These are phyloP conservation scores for Phyllostomus discolor DNA, from an alignment of 2,113 vertebrate genomes.

Conservation along the genomic window DNA sequence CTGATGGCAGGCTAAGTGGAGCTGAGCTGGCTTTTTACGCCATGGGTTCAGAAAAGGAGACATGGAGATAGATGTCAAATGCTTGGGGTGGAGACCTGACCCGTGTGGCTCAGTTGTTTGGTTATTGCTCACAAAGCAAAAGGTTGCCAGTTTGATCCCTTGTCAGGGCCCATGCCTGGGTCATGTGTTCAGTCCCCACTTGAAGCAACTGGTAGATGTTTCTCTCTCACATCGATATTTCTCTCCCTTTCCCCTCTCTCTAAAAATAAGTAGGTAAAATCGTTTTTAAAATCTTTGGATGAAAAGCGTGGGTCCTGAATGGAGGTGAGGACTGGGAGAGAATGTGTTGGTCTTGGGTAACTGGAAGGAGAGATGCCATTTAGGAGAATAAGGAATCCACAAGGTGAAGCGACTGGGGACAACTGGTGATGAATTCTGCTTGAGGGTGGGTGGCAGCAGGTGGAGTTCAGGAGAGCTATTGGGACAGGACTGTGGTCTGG, in stretches of 20 bases:
- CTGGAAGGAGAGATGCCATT: not conserved
- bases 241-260: too few relatives aligned
- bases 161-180: too few relatives aligned
- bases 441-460: not conserved
- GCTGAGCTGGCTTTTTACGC: not conserved
- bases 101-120: too few relatives aligned
- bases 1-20: not conserved
- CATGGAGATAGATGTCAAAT: not conserved
- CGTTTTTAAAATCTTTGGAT: not conserved
- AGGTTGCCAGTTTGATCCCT: too few relatives aligned
- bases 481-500: not conserved
- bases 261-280: too few relatives aligned
- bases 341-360: not conserved
- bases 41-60: not conserved
- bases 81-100: not conserved
- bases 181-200: too few relatives aligned
- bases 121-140: too few relatives aligned
- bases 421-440: not conserved
- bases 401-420: not conserved
- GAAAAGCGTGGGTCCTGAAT: not conserved
- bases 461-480: not conserved
- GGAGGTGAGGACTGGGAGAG: not conserved
- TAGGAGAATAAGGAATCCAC: not conserved
- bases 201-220: too few relatives aligned
- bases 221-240: too few relatives aligned